Evolutionary conservation across 2,797 vertebrate genomes (phyloP).

Genomic region (Brotula barbata): DNA sequence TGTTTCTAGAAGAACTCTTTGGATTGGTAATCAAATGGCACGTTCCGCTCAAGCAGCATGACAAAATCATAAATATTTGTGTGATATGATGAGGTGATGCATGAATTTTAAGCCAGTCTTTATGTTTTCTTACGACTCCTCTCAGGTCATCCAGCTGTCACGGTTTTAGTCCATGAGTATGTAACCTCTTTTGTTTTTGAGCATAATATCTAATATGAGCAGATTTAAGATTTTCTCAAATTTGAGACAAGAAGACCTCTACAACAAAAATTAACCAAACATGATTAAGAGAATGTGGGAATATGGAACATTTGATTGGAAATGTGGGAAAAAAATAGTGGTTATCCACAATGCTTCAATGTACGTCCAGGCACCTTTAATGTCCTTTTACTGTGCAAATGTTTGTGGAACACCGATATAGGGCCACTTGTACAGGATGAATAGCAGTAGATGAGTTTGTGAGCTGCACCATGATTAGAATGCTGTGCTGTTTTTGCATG

Average conservation of each 20-base stretch:
- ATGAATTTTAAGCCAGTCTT: slow-evolving; percentile 1
- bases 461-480: not conserved
- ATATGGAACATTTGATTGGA: too few species aligned
- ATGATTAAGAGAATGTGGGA: too few species aligned
- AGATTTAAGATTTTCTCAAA: not conserved
- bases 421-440: too few species aligned
- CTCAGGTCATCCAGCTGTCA: not conserved
- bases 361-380: not conserved
- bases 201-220: too few species aligned
- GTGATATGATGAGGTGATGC: slow-evolving; percentile 6
- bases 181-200: not conserved
- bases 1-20: slow-evolving; percentile 28
- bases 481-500: too few species aligned
- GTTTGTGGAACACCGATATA: too few species aligned
- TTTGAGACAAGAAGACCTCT: too few species aligned
- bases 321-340: not conserved
- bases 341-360: too few species aligned
- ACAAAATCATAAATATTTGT: slow-evolving; percentile 15
- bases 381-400: not conserved
- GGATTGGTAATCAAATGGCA: slow-evolving; percentile 12
- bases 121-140: not conserved
- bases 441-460: too few species aligned
- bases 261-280: too few species aligned
- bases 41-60: slow-evolving; percentile 7
- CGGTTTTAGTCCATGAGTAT: not conserved